Evolutionary conservation across 2,113 vertebrate species (phyloP).

Genomic region (Microcebus murinus): DNA sequence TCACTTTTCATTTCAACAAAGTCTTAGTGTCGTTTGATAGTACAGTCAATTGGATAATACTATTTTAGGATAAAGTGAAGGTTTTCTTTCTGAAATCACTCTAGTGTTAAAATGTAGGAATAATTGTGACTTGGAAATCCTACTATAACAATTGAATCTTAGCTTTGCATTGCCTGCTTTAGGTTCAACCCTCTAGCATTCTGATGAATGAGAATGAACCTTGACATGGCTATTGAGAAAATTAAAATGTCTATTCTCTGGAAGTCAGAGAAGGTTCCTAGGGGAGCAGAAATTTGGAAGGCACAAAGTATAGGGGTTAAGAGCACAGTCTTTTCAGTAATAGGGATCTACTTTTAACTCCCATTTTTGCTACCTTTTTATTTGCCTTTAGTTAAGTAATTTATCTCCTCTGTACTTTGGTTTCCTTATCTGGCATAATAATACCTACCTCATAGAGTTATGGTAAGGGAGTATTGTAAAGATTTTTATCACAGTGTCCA

Average conservation of each 20-base stretch:
- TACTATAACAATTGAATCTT: background rate
- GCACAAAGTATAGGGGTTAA: background rate
- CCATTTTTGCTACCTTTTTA: background rate
- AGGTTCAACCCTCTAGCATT: background rate
- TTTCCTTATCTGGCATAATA: background rate
- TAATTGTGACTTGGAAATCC: too few relatives aligned
- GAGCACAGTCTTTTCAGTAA: background rate
- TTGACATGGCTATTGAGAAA: background rate
- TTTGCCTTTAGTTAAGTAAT: background rate
- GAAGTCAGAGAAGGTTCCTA: background rate
- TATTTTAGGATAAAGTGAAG: background rate
- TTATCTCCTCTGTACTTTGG: background rate
- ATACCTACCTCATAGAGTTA: background rate
- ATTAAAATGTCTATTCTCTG: background rate
- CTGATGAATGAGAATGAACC: background rate
- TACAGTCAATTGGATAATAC: background rate
- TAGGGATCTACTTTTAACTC: background rate
- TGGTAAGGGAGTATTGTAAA: background rate
- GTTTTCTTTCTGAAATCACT: background rate
- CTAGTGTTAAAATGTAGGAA: too few relatives aligned
- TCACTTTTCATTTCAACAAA: conserved; percentile 17
- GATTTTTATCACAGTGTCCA: background rate
- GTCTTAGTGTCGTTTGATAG: background rate
- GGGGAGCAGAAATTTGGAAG: background rate
- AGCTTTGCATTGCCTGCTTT: background rate